These are phyloP conservation scores for Elmis aenea DNA, from an alignment of 2,888 invertebrate genomes.

Conservation along the genomic window DNA sequence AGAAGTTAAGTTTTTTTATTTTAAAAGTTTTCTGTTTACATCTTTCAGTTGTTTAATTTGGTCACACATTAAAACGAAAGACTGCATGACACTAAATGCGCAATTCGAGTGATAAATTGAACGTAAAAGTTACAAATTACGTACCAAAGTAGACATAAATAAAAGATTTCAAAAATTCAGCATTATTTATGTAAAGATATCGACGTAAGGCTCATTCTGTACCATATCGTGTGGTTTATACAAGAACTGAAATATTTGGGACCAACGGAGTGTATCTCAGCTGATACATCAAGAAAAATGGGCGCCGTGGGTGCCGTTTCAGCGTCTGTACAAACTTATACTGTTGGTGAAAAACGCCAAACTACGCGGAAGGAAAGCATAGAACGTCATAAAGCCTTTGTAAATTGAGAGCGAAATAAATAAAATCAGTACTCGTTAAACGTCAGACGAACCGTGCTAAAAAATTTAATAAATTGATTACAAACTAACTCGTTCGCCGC, in stretches of 20 bases:
- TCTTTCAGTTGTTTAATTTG: too few relatives aligned
- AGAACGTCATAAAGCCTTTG: conserved; percentile 21
- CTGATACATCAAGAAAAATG: conserved; percentile 39
- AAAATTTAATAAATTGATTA: too few relatives aligned
- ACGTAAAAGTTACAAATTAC: too few relatives aligned
- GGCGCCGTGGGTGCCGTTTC: conserved; percentile 36
- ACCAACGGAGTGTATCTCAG: conserved; percentile 34
- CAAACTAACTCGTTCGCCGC: too few relatives aligned
- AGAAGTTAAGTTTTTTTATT: too few relatives aligned
- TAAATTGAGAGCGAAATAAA: conserved; percentile 12
- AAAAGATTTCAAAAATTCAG: too few relatives aligned
- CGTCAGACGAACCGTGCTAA: conserved; percentile 8
- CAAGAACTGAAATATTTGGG: conserved; percentile 34
- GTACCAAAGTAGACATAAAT: too few relatives aligned
- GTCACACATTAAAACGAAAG: too few relatives aligned
- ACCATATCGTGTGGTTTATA: conserved; percentile 27
- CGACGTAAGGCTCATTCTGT: conserved; percentile 16
- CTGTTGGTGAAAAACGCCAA: conserved; percentile 22
- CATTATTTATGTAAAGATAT: background rate
- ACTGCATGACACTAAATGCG: too few relatives aligned
- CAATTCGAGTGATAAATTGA: too few relatives aligned
- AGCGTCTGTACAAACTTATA: conserved; percentile 27
- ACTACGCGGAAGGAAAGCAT: conserved; percentile 20
- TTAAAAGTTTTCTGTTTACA: too few relatives aligned
- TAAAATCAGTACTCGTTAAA: conserved; percentile 10